Percentiles rank a stretch among this genome's conserved stretches.
Conservation (phyloP, 2,888 invertebrate species). For the Hydrotaea diabolus region DNA sequence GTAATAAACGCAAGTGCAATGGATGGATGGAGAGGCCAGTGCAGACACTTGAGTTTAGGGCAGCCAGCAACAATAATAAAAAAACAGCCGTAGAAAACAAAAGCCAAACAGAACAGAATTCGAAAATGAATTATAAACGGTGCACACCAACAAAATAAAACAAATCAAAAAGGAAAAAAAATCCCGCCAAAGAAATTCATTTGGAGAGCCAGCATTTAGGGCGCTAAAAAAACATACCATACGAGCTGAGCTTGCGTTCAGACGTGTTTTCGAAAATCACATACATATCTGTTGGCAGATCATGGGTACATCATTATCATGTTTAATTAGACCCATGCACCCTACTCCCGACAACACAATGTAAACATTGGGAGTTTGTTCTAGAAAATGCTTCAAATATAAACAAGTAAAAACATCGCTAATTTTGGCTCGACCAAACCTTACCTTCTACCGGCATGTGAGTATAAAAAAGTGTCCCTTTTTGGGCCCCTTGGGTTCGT, state of each 20-base stretch:
- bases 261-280: slow-evolving; percentile 56
- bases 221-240: slow-evolving; percentile 63
- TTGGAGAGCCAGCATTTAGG: slow-evolving; percentile 47
- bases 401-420: too few species aligned
- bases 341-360: background rate
- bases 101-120: slow-evolving; percentile 29
- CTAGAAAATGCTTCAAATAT: too few species aligned
- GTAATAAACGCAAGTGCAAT: background rate
- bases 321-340: slow-evolving; percentile 1
- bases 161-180: slow-evolving; percentile 33
- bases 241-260: slow-evolving; percentile 37
- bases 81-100: slow-evolving; percentile 9
- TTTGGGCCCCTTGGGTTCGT: too few species aligned
- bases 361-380: too few species aligned
- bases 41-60: background rate
- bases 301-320: slow-evolving; percentile 45
- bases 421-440: too few species aligned
- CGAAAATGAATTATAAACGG: slow-evolving; percentile 27
- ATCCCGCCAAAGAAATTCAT: slow-evolving; percentile 24
- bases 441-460: too few species aligned
- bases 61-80: background rate
- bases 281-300: too few species aligned
- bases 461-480: too few species aligned
- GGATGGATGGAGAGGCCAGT: background rate
- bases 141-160: slow-evolving; percentile 28